phyloP scores from a whole-genome alignment of 2,797 vertebrate species.

The Peromyscus melanophrys region DNA sequence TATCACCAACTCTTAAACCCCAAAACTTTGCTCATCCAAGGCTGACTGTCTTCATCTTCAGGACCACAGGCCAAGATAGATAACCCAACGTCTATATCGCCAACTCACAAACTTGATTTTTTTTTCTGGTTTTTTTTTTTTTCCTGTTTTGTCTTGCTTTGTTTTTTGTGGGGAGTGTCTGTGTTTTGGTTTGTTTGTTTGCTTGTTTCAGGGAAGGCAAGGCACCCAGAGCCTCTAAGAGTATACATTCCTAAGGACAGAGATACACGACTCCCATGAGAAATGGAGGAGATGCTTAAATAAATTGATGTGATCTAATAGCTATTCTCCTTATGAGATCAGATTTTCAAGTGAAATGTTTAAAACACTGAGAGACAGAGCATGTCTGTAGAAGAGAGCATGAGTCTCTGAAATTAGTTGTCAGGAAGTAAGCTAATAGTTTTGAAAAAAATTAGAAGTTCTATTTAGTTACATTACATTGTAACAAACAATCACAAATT shows the following conservation, averaged over 20 bases:
- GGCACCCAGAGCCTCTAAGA: neutral
- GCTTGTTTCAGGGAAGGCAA: neutral
- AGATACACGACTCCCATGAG: neutral
- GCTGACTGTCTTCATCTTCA: neutral
- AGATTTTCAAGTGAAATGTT: constrained; percentile 35
- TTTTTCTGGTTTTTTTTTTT: neutral
- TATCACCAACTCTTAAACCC: neutral
- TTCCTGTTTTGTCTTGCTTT: neutral
- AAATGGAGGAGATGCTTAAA: neutral
- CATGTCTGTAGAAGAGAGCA: neutral
- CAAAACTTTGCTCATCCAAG: neutral
- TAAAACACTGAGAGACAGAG: neutral
- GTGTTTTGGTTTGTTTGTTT: neutral
- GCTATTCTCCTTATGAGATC: neutral
- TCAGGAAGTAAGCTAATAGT: constrained; percentile 1
- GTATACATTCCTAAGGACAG: neutral
- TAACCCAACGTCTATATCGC: neutral
- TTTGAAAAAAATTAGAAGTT: neutral
- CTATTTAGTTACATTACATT: neutral
- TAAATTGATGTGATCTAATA: neutral
- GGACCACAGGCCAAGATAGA: neutral
- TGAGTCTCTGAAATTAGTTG: constrained; percentile 27
- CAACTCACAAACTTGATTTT: neutral
- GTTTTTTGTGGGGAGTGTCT: neutral
- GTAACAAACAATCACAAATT: neutral